Evolutionary conservation across 2,888 invertebrate genomes (phyloP), one percentile per base, ranked within the genome.

Genomic region (Acrocera orbiculus): DNA sequence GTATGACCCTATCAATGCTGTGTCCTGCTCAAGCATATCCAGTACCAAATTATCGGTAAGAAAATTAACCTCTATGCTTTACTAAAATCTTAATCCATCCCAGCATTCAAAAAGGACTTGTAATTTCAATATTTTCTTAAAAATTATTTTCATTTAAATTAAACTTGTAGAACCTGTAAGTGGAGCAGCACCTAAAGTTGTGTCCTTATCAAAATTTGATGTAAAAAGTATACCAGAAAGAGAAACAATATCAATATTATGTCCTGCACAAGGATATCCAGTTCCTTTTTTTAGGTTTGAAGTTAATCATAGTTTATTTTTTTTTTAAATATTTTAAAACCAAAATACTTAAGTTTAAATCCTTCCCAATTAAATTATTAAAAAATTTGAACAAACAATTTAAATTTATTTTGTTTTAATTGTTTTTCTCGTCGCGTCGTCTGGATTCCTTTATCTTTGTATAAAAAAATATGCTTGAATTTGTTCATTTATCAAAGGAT

Each of bases 121-220:
- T 5, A 19, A 19, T 2, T 7, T 19, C 8, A 6, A 7, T 19
- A 8, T n/a, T n/a, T n/a, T n/a, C n/a, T n/a, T 2, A 22, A 22
- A 22, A 22, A 22, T 22, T 9, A 22, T 3, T 9, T 3, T 22
- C 10, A 2, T 22, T 10, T 22, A 3, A 22, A 22, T 22, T 22
- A 2, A 24, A 31, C 23, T 39, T 50, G 27, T 62, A 77, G 77
- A 76, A 47, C 76, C 77, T 25, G 64, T 76, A 49, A 74, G 75
- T 62, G 75, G 74, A 50, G 67, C 73, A 23, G 67, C 69, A 45
- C 76, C 77, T 37, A 73, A 72, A 59, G 70, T 76, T 42, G 67
- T 70, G 27, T 66, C 63, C 46, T 65, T 48, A 9, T 53, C 54
- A 1, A 57, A 58, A 42, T 58, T 56, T 30, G 58, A 58, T 46